phyloP scores from a whole-genome alignment of 1,140 invertebrate genomes.

The Monomorium pharaonis region DNA sequence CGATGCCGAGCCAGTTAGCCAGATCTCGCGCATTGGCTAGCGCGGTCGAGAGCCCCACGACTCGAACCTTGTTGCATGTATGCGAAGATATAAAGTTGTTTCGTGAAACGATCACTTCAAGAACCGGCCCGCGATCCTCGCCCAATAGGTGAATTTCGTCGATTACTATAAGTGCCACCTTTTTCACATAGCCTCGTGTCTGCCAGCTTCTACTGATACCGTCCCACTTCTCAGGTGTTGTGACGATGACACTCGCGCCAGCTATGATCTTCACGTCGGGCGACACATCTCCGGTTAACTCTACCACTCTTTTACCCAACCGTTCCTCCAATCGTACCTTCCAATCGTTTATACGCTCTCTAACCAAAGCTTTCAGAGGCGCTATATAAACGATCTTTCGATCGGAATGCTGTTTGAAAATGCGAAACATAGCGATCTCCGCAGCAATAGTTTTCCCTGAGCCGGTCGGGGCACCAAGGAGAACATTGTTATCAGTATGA shows the following conservation, averaged over 20 bases:
- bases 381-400: constrained; percentile 99
- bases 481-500: constrained; percentile 97
- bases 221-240: constrained; percentile 99
- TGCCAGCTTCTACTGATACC: constrained; percentile 99
- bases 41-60: constrained; percentile 98
- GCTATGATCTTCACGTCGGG: constrained; percentile 96
- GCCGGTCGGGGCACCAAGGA: constrained; percentile 98
- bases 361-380: constrained; percentile 98
- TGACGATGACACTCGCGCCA: constrained; percentile 96
- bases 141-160: constrained; percentile 99
- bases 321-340: constrained; percentile 93
- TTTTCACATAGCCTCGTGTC: constrained; percentile 96
- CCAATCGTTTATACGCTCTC: constrained; percentile 99
- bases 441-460: constrained; percentile 99
- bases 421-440: constrained; percentile 98
- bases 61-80: constrained; percentile 91
- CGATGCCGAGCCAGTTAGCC: constrained; percentile 98
- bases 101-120: constrained; percentile 94
- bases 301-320: constrained; percentile 95
- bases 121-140: constrained; percentile 93
- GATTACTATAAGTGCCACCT: constrained; percentile 97
- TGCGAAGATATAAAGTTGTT: constrained; percentile 97
- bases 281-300: constrained; percentile 98
- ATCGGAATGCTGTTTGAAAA: constrained; percentile 93
- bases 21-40: constrained; percentile 98